Evolutionary conservation across 2,888 invertebrate species (phyloP).

Genomic region (Diachrysia chrysitis): DNA sequence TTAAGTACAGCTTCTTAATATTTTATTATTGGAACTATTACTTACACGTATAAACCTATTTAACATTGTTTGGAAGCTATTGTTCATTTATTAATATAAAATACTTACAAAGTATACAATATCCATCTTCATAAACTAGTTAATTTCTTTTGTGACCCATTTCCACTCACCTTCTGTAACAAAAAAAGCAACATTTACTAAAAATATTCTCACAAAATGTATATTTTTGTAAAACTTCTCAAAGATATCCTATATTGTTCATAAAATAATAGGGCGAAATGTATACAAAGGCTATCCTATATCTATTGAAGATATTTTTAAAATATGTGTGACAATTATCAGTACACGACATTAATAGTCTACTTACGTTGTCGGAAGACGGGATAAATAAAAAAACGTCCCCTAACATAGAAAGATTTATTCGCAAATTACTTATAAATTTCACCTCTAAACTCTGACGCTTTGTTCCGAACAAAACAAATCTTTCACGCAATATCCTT

Average conservation of each 20-base stretch:
- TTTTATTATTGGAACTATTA: no score
- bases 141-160: slow-evolving; percentile 44
- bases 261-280: slow-evolving; percentile 70
- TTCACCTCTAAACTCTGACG: slow-evolving; percentile 72
- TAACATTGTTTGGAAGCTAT: background rate
- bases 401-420: slow-evolving; percentile 85
- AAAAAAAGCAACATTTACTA: slow-evolving; percentile 71
- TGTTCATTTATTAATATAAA: slow-evolving; percentile 8
- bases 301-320: slow-evolving; percentile 78
- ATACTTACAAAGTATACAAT: slow-evolving; percentile 39
- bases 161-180: slow-evolving; percentile 87
- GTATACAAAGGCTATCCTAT: slow-evolving; percentile 65
- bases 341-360: slow-evolving; percentile 88
- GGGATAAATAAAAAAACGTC: slow-evolving; percentile 78
- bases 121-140: slow-evolving; percentile 51
- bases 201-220: slow-evolving; percentile 71
- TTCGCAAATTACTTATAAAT: slow-evolving; percentile 89
- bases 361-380: slow-evolving; percentile 81
- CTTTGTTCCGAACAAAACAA: slow-evolving; percentile 40
- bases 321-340: slow-evolving; percentile 90
- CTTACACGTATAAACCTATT: background rate
- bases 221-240: slow-evolving; percentile 56
- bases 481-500: slow-evolving; percentile 28
- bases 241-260: slow-evolving; percentile 64
- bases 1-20: no score